These are phyloP conservation scores for Cochlearius cochlearius DNA, from an alignment of 2,113 vertebrate species.

Conservation along the genomic window DNA sequence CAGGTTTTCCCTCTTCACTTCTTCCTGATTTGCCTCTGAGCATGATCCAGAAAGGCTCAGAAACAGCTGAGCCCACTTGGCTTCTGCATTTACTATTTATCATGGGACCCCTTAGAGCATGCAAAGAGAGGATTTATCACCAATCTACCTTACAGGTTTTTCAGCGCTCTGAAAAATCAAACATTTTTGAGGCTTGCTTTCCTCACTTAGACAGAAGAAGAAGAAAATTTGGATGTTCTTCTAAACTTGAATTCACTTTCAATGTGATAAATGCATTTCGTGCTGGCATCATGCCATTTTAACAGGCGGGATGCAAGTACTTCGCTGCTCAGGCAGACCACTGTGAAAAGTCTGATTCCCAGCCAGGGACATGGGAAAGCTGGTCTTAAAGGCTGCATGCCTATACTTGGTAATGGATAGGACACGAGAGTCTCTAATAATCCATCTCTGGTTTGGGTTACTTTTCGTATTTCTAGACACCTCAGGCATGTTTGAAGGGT, in stretches of 20 bases:
- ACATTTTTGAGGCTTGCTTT: not conserved
- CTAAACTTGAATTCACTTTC: not conserved
- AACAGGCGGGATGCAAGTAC: not conserved
- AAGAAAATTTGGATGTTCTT: not conserved
- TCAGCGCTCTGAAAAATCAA: not conserved
- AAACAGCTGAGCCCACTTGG: not conserved
- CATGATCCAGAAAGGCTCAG: not conserved
- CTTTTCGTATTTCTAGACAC: not conserved
- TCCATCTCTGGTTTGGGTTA: not conserved
- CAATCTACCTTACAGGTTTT: not conserved
- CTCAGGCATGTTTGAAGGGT: not conserved
- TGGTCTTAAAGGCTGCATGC: not conserved
- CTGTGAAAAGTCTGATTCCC: not conserved
- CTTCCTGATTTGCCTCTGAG: not conserved
- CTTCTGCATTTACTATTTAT: not conserved
- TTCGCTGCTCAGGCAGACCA: not conserved
- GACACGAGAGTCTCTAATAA: not conserved
- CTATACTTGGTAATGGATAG: not conserved
- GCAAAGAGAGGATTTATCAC: not conserved
- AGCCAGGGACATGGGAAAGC: not conserved
- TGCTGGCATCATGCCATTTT: not conserved
- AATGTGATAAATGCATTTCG: not conserved
- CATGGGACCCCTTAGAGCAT: not conserved
- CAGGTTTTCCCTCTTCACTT: not conserved
- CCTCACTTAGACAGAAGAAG: not conserved